A percentile compares a stretch with the other conserved stretches of the same genome.
Evolutionary conservation across 2,113 vertebrate genomes (phyloP).

Genomic region (Harpagus bidentatus): DNA sequence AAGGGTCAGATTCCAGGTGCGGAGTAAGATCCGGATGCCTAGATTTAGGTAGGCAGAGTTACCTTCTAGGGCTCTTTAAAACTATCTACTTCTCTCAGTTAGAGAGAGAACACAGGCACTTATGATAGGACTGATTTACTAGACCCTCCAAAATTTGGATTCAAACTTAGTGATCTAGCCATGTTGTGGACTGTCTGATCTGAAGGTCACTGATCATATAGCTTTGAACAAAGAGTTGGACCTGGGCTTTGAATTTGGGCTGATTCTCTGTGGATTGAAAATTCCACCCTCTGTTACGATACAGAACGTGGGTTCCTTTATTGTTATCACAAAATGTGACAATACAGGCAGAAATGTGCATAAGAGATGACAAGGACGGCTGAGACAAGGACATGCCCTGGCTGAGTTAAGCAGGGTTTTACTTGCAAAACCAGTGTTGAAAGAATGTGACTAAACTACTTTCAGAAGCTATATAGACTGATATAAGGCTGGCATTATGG

Average conservation of each 20-base stretch:
- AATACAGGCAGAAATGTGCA: background rate
- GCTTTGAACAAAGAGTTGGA: background rate
- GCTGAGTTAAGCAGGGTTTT: background rate
- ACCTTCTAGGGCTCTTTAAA: background rate
- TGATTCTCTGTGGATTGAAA: background rate
- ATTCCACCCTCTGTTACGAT: background rate
- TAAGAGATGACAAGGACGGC: background rate
- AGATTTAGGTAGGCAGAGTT: background rate
- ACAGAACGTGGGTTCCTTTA: background rate
- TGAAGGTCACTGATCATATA: background rate
- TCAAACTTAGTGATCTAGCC: background rate
- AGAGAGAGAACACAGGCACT: background rate
- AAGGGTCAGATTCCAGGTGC: background rate
- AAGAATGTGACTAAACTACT: background rate
- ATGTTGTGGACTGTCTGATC: background rate
- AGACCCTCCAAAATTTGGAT: background rate
- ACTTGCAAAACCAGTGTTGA: background rate
- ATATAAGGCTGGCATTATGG: background rate
- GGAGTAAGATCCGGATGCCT: background rate
- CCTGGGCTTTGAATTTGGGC: background rate
- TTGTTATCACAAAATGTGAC: background rate
- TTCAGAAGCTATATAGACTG: background rate
- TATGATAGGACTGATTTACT: background rate
- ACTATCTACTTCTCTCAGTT: background rate
- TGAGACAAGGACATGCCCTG: slow-evolving; percentile 14